Conservation (phyloP, 37 sponge, comb jelly and placozoan genomes). For the Ianthella basta region DNA sequence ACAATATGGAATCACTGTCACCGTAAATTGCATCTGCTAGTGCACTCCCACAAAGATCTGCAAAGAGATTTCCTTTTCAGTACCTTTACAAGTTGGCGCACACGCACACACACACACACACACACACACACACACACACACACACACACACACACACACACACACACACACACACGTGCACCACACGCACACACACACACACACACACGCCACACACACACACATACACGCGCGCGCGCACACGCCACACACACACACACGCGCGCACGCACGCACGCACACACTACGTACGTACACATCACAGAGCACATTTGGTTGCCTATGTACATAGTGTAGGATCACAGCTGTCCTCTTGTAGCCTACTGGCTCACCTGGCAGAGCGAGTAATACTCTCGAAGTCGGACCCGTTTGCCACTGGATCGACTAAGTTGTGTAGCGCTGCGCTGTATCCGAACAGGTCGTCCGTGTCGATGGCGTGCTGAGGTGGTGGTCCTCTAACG, state of each 20-base stretch:
- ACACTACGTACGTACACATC: neutral
- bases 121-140: constrained; percentile 25
- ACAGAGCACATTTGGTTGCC: no score
- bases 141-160: constrained; percentile 12
- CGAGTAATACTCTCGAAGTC: neutral
- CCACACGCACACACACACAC: constrained; percentile 21
- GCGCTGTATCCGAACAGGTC: constrained; percentile 28
- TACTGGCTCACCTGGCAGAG: no score
- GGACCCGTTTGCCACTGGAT: neutral
- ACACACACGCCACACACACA: constrained; percentile 24
- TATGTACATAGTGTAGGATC: no score
- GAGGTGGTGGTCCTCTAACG: constrained; percentile 5
- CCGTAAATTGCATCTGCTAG: no score
- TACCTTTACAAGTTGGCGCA: neutral
- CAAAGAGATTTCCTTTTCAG: no score
- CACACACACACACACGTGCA: constrained; percentile 9
- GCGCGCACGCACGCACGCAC: constrained; percentile 6
- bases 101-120: constrained; percentile 16
- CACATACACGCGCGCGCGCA: no score
- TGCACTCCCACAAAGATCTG: no score
- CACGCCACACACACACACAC: constrained; percentile 29
- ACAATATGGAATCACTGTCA: no score
- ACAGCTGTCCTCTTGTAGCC: no score
- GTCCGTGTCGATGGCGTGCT: neutral
- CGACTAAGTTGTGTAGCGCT: constrained; percentile 11